Percentiles rank a stretch among this genome's conserved stretches.
Evolutionary conservation across 2,888 invertebrate species (phyloP).

Genomic region (Molorchus minor): DNA sequence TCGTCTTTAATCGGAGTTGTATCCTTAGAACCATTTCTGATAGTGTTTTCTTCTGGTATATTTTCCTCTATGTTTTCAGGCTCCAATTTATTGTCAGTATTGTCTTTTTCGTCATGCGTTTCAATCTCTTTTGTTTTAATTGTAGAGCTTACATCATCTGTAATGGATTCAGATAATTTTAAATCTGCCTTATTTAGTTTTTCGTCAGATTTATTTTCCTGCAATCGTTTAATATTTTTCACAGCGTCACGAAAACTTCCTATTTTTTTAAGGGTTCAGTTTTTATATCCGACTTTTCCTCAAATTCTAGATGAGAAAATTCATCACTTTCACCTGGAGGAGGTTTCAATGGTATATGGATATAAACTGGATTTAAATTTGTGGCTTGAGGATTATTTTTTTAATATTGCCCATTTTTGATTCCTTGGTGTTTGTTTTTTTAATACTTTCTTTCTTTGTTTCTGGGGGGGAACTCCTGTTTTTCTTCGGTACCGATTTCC

Average conservation of each 20-base stretch:
- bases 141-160: not conserved
- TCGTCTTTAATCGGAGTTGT: not conserved
- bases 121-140: not conserved
- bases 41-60: not conserved
- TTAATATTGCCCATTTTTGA: no score
- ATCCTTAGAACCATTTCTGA: no score
- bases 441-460: constrained; percentile 41
- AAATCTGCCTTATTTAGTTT: constrained; percentile 4
- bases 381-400: no score
- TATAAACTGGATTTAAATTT: constrained; percentile 54
- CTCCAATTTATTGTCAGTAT: not conserved
- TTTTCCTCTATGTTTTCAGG: no score
- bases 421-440: constrained; percentile 28
- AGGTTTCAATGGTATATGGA: constrained; percentile 61
- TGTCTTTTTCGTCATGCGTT: not conserved
- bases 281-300: constrained; percentile 38
- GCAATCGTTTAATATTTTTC: constrained; percentile 30
- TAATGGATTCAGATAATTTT: not conserved
- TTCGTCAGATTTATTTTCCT: constrained; percentile 23
- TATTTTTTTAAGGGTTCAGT: constrained; percentile 22
- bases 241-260: constrained; percentile 29
- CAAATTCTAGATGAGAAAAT: constrained; percentile 58
- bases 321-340: constrained; percentile 59
- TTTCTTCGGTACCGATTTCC: constrained; percentile 47
- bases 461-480: constrained; percentile 51